A percentile compares a stretch with the other conserved stretches of the same genome.
phyloP scores from a whole-genome alignment of 2,113 vertebrate genomes.

The Festucalex cinctus region DNA sequence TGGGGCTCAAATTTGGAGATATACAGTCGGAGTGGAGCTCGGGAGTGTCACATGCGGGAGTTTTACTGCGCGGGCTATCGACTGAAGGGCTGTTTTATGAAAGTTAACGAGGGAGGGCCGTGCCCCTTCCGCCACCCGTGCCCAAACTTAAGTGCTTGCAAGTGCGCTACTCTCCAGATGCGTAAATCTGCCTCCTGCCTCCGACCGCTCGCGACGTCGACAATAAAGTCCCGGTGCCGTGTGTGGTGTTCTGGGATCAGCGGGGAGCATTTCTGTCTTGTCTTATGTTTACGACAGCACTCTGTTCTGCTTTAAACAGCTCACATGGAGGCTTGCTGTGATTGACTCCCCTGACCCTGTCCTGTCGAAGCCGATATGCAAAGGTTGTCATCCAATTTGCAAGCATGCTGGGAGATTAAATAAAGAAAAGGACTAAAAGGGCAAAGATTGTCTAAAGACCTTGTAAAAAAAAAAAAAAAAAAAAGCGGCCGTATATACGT shows the following conservation, averaged over 20 bases:
- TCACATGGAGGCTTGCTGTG: conserved; percentile 17
- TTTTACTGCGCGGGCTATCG: conserved; percentile 56
- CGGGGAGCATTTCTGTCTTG: conserved; percentile 23
- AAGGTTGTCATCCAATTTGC: conserved; percentile 53
- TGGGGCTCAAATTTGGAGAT: conserved; percentile 41
- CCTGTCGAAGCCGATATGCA: conserved; percentile 40
- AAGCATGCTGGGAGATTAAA: conserved; percentile 33
- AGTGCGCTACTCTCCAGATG: conserved; percentile 49
- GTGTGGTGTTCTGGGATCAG: conserved; percentile 16
- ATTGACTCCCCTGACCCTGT: conserved; percentile 41
- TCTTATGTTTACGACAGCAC: conserved; percentile 45
- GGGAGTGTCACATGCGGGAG: conserved; percentile 41
- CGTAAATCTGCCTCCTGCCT: conserved; percentile 52
- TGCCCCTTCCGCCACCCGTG: conserved; percentile 47
- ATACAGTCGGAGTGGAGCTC: conserved; percentile 27
- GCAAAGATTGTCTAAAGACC: conserved; percentile 54
- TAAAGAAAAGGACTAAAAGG: conserved; percentile 44
- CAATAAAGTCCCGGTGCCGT: conserved; percentile 34
- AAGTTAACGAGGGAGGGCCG: conserved; percentile 63
- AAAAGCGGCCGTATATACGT: conserved; percentile 29
- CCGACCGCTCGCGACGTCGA: not conserved
- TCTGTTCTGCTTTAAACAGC: conserved; percentile 38
- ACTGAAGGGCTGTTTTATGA: conserved; percentile 66
- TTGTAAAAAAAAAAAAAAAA: conserved; percentile 58
- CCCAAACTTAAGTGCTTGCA: conserved; percentile 61